phyloP scores from a whole-genome alignment of 2,888 invertebrate genomes.

The Caenorhabditis auriculariae region DNA sequence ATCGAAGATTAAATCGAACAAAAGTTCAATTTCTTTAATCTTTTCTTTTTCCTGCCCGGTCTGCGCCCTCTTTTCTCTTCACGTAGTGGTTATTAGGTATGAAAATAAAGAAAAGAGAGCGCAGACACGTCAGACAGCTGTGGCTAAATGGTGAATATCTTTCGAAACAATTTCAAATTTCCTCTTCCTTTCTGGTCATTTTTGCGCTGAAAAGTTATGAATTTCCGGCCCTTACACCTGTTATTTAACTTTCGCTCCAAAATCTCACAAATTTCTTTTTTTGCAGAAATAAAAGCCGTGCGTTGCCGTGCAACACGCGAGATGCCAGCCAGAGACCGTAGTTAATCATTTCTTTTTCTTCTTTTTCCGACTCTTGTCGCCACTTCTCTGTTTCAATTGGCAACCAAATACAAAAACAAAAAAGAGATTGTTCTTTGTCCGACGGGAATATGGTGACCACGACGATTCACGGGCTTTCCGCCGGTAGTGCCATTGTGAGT shows the following conservation, averaged over 20 bases:
- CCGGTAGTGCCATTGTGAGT: conserved; percentile 14
- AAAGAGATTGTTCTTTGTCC: conserved; percentile 2
- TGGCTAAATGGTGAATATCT: too few species aligned
- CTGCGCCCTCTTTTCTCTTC: background rate
- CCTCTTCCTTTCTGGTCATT: background rate
- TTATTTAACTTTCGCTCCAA: background rate
- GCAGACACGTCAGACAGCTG: too few species aligned
- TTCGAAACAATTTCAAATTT: background rate
- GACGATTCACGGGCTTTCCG: conserved; percentile 13
- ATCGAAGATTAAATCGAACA: too few species aligned
- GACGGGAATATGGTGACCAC: conserved; percentile 4
- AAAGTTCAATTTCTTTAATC: too few species aligned
- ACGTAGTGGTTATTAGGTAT: too few species aligned
- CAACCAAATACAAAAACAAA: conserved; percentile 1
- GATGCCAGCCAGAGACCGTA: background rate
- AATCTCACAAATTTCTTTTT: background rate
- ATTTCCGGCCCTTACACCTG: background rate
- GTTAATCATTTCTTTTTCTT: conserved; percentile 5
- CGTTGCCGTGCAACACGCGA: too few species aligned
- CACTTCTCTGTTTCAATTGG: background rate
- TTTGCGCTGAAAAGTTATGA: background rate
- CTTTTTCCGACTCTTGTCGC: conserved; percentile 3
- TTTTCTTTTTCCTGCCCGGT: conserved; percentile 1
- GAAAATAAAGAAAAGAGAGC: too few species aligned
- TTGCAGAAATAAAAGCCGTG: too few species aligned